Evolutionary conservation across 1,140 invertebrate genomes (phyloP).

Genomic region (Wasmannia auropunctata): DNA sequence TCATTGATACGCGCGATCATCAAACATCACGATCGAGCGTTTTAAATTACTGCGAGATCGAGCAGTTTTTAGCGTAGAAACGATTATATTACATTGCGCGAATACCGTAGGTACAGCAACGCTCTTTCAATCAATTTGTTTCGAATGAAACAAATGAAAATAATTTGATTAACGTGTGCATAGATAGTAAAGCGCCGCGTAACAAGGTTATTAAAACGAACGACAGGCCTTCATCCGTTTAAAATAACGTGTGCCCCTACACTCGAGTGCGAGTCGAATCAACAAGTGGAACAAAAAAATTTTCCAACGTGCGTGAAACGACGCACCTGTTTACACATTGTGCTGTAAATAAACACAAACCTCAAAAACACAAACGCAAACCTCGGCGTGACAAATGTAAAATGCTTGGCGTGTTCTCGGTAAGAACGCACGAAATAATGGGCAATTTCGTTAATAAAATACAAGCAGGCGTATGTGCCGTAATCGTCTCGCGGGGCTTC

Average conservation of each 20-base stretch:
- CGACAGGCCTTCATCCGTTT: slow-evolving; percentile 29
- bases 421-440: background rate
- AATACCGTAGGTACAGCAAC: background rate
- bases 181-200: slow-evolving; percentile 27
- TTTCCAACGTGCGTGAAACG: slow-evolving; percentile 39
- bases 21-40: background rate
- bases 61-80: background rate
- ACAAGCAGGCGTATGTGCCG: background rate
- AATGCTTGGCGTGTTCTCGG: background rate
- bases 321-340: background rate
- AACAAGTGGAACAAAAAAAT: slow-evolving; percentile 59
- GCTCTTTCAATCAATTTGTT: slow-evolving; percentile 45
- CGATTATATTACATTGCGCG: background rate
- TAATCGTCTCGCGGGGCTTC: background rate
- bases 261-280: slow-evolving; percentile 36
- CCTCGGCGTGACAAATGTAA: background rate
- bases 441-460: background rate
- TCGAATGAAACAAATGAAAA: slow-evolving; percentile 42
- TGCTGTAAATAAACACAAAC: slow-evolving; percentile 20
- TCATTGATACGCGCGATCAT: slow-evolving; percentile 12
- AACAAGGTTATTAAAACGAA: slow-evolving; percentile 57
- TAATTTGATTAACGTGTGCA: slow-evolving; percentile 37
- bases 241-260: slow-evolving; percentile 32
- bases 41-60: slow-evolving; percentile 21
- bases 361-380: no score